Base-by-base conservation (phyloP, 2,888 invertebrate genomes). In the Meta bourneti region DNA sequence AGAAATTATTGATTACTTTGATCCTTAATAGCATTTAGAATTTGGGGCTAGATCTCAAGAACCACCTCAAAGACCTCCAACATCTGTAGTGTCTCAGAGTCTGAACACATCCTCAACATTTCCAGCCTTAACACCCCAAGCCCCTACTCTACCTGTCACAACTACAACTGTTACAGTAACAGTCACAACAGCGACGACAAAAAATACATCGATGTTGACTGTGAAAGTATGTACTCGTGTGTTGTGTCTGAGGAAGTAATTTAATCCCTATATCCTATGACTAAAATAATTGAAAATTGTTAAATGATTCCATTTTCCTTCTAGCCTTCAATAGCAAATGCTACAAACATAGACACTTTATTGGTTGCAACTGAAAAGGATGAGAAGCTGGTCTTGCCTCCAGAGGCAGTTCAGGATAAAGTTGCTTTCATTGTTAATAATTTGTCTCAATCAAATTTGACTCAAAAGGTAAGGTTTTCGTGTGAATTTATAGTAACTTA, bases 381-480 rank as follows among this genome's bases (percentile, higher is more conserved):
- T 94, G 98, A 98, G 94, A 98, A 98, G 94, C 97, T 99, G 16
- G 97, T 96, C 16, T 96, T 97, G 0, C 99, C 99, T 0, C 98
- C 98, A 0, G 99, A 99, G 95, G 96, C 97, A 1, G 96, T 99
- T 61, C 99, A 99, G 95, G 99, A 99, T 95, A 99, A 99, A 95
- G 98, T 99, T 7, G 99, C 99, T 9, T 99, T 99, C 95, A 99
- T 99, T 94, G 99, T 99, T 95, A 99, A 99, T 95, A 99, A 99
- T 95, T 96, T 99, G 93, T 99, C 99, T 94, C 98, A 98, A 95
- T 95, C 99, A 79, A 99, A 99, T 95, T 96, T 99, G 94, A 97
- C 97, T 93, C 97, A 97, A 82, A 99, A 99, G 95, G 96, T 96
- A 93, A 91, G 93, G 85, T 77, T 49, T 51, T 80, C 19, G 19